These are phyloP conservation scores for Misgurnus mizolepis DNA, from an alignment of 2,113 vertebrate genomes.

Conservation along the genomic window DNA sequence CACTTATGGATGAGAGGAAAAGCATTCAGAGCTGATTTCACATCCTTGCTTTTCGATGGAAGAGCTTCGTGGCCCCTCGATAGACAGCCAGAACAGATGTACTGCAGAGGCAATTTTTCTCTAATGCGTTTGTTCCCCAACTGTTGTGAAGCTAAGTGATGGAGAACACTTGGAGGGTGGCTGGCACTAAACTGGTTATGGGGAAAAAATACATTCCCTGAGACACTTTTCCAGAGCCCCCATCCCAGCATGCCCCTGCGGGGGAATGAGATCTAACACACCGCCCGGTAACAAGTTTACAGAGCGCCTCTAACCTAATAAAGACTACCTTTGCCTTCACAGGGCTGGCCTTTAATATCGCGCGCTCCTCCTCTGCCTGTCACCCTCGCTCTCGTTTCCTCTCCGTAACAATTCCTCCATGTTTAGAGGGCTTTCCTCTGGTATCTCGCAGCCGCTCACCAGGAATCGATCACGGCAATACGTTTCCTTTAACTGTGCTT, in stretches of 20 bases:
- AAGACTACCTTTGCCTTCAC: constrained; percentile 56
- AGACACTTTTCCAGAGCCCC: constrained; percentile 52
- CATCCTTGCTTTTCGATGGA: neutral
- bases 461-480: constrained; percentile 52
- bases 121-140: constrained; percentile 66
- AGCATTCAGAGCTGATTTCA: neutral
- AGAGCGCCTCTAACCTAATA: constrained; percentile 66
- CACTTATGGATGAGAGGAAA: neutral
- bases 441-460: constrained; percentile 21
- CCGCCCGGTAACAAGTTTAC: constrained; percentile 71
- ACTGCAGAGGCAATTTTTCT: constrained; percentile 42
- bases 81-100: constrained; percentile 47
- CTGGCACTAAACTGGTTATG: constrained; percentile 74
- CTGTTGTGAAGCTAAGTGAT: constrained; percentile 73
- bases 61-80: constrained; percentile 18
- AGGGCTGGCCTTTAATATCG: constrained; percentile 62
- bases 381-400: constrained; percentile 55
- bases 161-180: constrained; percentile 63
- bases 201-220: constrained; percentile 60
- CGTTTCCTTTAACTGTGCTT: constrained; percentile 30
- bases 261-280: constrained; percentile 54
- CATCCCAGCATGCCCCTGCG: constrained; percentile 48
- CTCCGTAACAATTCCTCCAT: constrained; percentile 54
- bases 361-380: constrained; percentile 50
- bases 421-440: constrained; percentile 51